phyloP scores from a whole-genome alignment of 2,797 vertebrate genomes.

The Periparus ater region DNA sequence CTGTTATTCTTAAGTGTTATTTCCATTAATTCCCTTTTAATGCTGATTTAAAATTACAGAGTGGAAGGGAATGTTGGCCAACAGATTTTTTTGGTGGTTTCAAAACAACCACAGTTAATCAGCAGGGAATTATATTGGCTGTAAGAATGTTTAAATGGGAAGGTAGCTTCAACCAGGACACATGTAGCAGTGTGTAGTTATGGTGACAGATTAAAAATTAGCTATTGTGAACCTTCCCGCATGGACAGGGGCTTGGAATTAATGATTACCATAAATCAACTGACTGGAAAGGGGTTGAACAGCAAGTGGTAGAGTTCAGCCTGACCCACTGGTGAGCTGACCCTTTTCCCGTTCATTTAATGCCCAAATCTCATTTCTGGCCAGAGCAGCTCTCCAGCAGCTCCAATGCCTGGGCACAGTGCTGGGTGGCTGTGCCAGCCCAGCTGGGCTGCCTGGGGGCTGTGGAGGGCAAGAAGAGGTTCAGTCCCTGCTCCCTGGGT shows the following conservation, averaged over 20 bases:
- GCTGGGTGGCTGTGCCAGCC: background rate
- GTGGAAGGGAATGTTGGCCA: conserved; percentile 17
- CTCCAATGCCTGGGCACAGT: background rate
- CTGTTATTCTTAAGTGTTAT: background rate
- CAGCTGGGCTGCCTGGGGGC: background rate
- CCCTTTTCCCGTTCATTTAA: background rate
- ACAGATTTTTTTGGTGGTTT: background rate
- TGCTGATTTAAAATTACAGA: conserved; percentile 11
- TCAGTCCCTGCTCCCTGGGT: background rate
- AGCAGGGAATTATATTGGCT: background rate
- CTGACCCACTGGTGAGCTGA: conserved; percentile 32
- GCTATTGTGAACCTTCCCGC: conserved; percentile 5
- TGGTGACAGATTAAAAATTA: conserved; percentile 29
- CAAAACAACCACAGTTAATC: background rate
- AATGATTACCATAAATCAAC: conserved; percentile 33
- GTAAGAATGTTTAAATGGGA: background rate
- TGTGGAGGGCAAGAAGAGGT: background rate
- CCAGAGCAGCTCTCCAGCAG: background rate
- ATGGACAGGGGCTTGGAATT: background rate
- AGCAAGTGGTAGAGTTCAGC: conserved; percentile 4
- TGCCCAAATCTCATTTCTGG: background rate
- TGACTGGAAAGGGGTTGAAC: background rate
- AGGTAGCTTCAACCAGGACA: conserved; percentile 8
- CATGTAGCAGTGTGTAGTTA: rapidly evolving
- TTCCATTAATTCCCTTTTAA: conserved; percentile 41